Evolutionary conservation across 2,888 invertebrate species (phyloP).

Genomic region (Callinectes sapidus): DNA sequence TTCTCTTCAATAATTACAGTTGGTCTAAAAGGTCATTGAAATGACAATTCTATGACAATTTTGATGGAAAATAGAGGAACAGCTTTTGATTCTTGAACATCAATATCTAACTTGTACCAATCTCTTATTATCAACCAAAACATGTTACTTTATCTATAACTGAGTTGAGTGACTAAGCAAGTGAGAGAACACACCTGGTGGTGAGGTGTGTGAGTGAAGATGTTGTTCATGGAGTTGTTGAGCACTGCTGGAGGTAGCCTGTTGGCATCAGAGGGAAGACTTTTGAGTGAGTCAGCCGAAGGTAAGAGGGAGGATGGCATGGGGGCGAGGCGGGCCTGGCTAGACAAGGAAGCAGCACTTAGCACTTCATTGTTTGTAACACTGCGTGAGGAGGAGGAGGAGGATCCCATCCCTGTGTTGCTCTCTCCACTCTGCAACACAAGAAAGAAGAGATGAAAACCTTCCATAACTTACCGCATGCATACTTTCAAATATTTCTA

Average conservation of each 20-base stretch:
- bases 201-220: constrained; percentile 67
- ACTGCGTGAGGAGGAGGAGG: constrained; percentile 53
- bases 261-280: constrained; percentile 58
- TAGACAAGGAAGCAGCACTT: constrained; percentile 54
- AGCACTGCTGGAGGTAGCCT: constrained; percentile 65
- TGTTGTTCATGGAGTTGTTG: constrained; percentile 71
- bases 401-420: constrained; percentile 57
- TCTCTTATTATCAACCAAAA: not conserved
- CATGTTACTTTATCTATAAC: not conserved
- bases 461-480: not conserved
- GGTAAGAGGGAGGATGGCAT: constrained; percentile 65
- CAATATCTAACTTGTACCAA: not conserved
- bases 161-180: not conserved
- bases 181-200: constrained; percentile 53
- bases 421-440: constrained; percentile 59
- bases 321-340: constrained; percentile 64
- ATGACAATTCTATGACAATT: not conserved
- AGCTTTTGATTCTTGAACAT: not conserved
- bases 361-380: constrained; percentile 59
- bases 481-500: not conserved
- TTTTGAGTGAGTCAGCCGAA: constrained; percentile 60
- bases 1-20: not conserved
- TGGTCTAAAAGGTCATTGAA: not conserved
- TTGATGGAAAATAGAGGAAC: not conserved
- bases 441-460: not conserved